Percentiles rank a stretch among this genome's conserved stretches.
phyloP scores from a whole-genome alignment of 2,113 vertebrate species.

The western clawed frog (Xenopus tropicalis) region UCB_Xtro_10.0 CM004444.2:141434501-141435000 shows the following conservation, averaged over 20 bases:
- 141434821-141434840: slow-evolving; percentile 54
- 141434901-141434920: slow-evolving; percentile 67
- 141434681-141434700: slow-evolving; percentile 71
- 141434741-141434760: slow-evolving; percentile 62
- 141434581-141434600: slow-evolving; percentile 61
- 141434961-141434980: slow-evolving; percentile 61
- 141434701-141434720: slow-evolving; percentile 65
- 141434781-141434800: slow-evolving; percentile 65
- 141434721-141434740: slow-evolving; percentile 69
- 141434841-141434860: slow-evolving; percentile 69
- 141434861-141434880: slow-evolving; percentile 63
- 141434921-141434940: slow-evolving; percentile 60
- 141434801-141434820: slow-evolving; percentile 71
- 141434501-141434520: slow-evolving; percentile 56
- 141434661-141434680: slow-evolving; percentile 63
- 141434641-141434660: slow-evolving; percentile 55
- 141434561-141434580: slow-evolving; percentile 58
- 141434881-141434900: slow-evolving; percentile 77
- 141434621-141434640: slow-evolving; percentile 69
- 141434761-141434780: slow-evolving; percentile 74
- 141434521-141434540: slow-evolving; percentile 64
- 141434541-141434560: slow-evolving; percentile 68
- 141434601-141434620: slow-evolving; percentile 64
- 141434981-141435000: slow-evolving; percentile 67
- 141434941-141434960: slow-evolving; percentile 55